phyloP scores from a whole-genome alignment of 2,888 invertebrate species.

The Lathronympha strigana region DNA sequence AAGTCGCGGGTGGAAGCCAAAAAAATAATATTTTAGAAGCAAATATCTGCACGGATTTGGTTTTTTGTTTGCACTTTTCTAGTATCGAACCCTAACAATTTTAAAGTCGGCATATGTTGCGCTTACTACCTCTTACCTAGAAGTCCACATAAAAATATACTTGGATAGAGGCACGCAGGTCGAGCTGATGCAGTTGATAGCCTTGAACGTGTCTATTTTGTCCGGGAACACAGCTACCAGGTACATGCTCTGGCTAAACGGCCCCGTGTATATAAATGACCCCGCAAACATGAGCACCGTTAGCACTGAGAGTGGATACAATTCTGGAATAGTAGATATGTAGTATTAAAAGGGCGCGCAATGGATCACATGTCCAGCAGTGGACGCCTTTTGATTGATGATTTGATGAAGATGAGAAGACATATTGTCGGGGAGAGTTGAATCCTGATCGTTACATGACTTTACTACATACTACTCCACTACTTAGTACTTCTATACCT shows the following conservation, averaged over 20 bases:
- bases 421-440: no score
- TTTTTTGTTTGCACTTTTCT: no score
- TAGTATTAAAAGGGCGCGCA: not conserved
- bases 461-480: no score
- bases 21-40: no score
- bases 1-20: no score
- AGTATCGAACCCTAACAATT: no score
- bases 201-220: constrained; percentile 60
- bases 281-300: constrained; percentile 52
- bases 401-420: no score
- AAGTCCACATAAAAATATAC: constrained; percentile 63
- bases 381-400: no score
- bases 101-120: not conserved
- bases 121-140: constrained; percentile 54
- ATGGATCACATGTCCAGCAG: not conserved
- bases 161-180: constrained; percentile 63
- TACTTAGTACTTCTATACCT: no score
- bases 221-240: constrained; percentile 60
- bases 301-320: constrained; percentile 47
- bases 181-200: constrained; percentile 61
- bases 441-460: no score
- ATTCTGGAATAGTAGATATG: constrained; percentile 15
- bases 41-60: no score
- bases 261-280: constrained; percentile 60
- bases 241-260: constrained; percentile 60